A percentile compares a stretch with the other conserved stretches of the same genome.
Evolutionary conservation across 2,113 vertebrate species (phyloP).

Genomic region (Pundamilia nyererei): DNA sequence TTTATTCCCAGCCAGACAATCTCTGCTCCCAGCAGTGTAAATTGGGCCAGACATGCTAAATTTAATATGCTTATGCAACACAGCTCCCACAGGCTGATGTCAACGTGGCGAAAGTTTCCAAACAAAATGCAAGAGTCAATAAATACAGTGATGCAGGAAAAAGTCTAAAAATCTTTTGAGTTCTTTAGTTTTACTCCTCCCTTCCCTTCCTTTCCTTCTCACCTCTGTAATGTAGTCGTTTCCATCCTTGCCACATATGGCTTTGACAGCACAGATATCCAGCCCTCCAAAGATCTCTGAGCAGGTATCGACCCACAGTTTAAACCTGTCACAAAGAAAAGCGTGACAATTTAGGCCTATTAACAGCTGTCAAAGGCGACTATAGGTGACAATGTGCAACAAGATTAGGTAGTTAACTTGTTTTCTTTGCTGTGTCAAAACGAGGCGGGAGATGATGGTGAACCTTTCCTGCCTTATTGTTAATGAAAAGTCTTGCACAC

Average conservation of each 20-base stretch:
- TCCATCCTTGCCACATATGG: conserved; percentile 94
- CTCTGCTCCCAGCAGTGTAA: neutral
- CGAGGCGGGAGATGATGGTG: neutral
- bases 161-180: neutral
- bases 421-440: neutral
- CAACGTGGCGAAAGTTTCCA: neutral
- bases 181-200: neutral
- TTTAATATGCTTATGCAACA: conserved; percentile 2
- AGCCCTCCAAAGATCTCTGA: conserved; percentile 93
- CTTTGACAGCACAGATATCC: conserved; percentile 97
- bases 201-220: conserved; percentile 1
- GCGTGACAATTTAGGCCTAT: neutral
- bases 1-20: neutral
- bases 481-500: neutral
- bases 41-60: conserved; percentile 30
- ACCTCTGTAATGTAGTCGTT: conserved; percentile 99
- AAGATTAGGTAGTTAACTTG: neutral
- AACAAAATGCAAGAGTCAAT: neutral
- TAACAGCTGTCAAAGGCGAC: neutral
- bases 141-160: neutral
- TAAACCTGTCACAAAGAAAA: conserved; percentile 76
- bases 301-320: conserved; percentile 92
- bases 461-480: neutral
- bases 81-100: neutral
- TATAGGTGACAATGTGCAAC: neutral